Conservation (phyloP, 2,888 invertebrate genomes). For the Raillietiella orientalis region DNA sequence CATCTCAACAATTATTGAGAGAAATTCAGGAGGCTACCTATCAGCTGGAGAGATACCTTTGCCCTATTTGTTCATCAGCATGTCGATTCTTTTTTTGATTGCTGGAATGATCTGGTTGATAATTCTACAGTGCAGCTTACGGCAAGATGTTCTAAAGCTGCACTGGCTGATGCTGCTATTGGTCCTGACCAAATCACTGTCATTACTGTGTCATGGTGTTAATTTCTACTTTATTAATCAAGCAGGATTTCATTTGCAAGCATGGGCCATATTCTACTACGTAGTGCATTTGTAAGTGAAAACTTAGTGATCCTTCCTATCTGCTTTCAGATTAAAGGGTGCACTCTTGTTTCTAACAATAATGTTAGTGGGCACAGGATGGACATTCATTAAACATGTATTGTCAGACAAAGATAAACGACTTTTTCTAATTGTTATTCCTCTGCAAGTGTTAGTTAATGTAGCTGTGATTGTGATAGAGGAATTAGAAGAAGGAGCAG, state of each 20-base stretch:
- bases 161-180: slow-evolving; percentile 87
- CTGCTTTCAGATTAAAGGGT: slow-evolving; percentile 46
- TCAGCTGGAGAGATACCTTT: slow-evolving; percentile 91
- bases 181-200: slow-evolving; percentile 63
- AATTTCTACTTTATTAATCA: slow-evolving; percentile 79
- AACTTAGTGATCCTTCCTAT: neutral
- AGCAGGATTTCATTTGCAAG: slow-evolving; percentile 69
- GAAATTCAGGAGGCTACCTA: slow-evolving; percentile 41
- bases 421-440: slow-evolving; percentile 87
- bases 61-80: slow-evolving; percentile 64
- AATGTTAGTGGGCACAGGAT: slow-evolving; percentile 85
- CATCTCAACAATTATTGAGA: slow-evolving; percentile 18
- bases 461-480: slow-evolving; percentile 89
- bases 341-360: slow-evolving; percentile 83
- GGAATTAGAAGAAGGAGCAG: slow-evolving; percentile 76
- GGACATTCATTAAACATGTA: slow-evolving; percentile 95
- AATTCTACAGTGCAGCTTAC: slow-evolving; percentile 36
- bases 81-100: slow-evolving; percentile 46
- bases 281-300: slow-evolving; percentile 69
- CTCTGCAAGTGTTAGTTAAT: slow-evolving; percentile 82
- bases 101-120: slow-evolving; percentile 79
- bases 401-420: slow-evolving; percentile 84
- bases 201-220: slow-evolving; percentile 74
- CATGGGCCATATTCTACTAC: slow-evolving; percentile 92
- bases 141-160: slow-evolving; percentile 38